phyloP scores from a whole-genome alignment of 2,797 vertebrate species.

The Sardinella longiceps region DNA sequence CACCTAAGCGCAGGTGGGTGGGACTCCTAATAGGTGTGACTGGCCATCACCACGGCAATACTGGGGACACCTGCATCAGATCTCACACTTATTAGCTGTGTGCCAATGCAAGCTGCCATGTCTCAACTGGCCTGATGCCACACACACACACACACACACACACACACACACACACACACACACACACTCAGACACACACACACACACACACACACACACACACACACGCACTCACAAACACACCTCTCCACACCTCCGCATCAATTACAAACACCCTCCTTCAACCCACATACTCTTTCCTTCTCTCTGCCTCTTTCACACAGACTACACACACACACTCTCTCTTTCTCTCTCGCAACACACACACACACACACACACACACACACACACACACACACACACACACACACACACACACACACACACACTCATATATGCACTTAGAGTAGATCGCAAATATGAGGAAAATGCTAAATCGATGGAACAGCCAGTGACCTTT shows the following conservation, averaged over 20 bases:
- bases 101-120: constrained; percentile 45
- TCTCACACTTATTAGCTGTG: constrained; percentile 77
- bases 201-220: neutral
- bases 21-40: constrained; percentile 74
- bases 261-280: neutral
- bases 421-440: constrained; percentile 10
- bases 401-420: neutral
- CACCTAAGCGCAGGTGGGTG: neutral
- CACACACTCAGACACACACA: neutral
- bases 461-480: constrained; percentile 56
- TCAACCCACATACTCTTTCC: neutral
- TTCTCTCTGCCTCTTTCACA: neutral
- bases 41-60: constrained; percentile 57
- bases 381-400: neutral
- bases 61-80: constrained; percentile 58
- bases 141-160: constrained; percentile 35
- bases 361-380: neutral
- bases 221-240: too few relatives aligned
- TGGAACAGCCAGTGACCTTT: constrained; percentile 58
- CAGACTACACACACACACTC: neutral
- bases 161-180: neutral
- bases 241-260: too few relatives aligned
- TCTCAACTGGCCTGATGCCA: constrained; percentile 48
- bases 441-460: constrained; percentile 24
- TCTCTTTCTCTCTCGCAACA: neutral